These are phyloP conservation scores for Molorchus minor DNA, from an alignment of 2,888 invertebrate species.

Conservation along the genomic window DNA sequence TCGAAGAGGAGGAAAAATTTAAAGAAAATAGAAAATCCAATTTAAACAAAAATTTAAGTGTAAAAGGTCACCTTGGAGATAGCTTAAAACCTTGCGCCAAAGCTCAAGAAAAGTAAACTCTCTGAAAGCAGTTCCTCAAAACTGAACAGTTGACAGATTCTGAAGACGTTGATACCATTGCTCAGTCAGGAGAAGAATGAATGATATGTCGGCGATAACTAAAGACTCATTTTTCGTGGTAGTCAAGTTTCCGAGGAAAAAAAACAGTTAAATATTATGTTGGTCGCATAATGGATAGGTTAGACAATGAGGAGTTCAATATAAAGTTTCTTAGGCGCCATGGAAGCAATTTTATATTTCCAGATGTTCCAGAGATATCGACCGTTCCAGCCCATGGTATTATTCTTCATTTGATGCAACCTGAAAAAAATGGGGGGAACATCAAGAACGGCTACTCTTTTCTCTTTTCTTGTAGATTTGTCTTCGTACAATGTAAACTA, in stretches of 20 bases:
- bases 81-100: slow-evolving; percentile 7
- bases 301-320: not conserved
- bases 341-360: not conserved
- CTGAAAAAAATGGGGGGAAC: slow-evolving; percentile 5
- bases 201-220: slow-evolving; percentile 6
- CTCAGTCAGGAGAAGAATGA: slow-evolving; percentile 6
- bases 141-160: slow-evolving; percentile 1
- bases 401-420: slow-evolving; percentile 3
- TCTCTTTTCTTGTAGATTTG: slow-evolving; percentile 9
- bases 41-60: slow-evolving; percentile 9
- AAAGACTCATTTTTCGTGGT: slow-evolving; percentile 6
- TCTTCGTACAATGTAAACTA: slow-evolving; percentile 7
- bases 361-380: no score
- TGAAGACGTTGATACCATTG: slow-evolving; percentile 2
- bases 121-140: slow-evolving; percentile 6
- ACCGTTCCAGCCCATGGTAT: not conserved
- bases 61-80: slow-evolving; percentile 3
- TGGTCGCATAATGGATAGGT: no score
- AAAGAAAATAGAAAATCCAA: not conserved
- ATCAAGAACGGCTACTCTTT: slow-evolving; percentile 9
- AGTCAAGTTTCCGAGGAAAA: slow-evolving; percentile 3
- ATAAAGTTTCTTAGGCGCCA: not conserved
- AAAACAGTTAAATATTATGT: slow-evolving; percentile 6
- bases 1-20: slow-evolving; percentile 2
- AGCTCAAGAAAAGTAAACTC: not conserved